Conservation (phyloP, 2,888 invertebrate genomes). For the Dolichopus griseipennis region DNA sequence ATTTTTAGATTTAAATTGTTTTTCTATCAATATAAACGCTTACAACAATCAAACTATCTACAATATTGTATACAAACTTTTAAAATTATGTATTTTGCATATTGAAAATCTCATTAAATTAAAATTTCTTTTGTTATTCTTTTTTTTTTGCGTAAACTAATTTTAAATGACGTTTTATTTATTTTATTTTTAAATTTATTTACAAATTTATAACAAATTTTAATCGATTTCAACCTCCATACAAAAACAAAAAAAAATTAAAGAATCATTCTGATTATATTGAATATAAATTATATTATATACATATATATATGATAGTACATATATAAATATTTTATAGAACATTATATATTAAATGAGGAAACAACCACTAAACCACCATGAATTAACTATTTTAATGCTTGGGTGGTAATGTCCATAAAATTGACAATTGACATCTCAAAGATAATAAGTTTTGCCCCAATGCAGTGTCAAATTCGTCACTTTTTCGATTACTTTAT, state of each 20-base stretch:
- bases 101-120: background rate
- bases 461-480: slow-evolving; percentile 10
- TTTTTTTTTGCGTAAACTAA: background rate
- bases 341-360: background rate
- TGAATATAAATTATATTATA: no score
- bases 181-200: background rate
- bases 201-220: background rate
- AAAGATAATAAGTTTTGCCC: slow-evolving; percentile 10
- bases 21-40: no score
- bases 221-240: slow-evolving; percentile 6
- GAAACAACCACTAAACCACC: background rate
- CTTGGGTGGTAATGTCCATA: slow-evolving; percentile 8
- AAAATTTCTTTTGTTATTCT: background rate
- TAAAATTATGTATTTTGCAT: no score
- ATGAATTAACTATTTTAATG: background rate
- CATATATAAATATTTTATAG: no score
- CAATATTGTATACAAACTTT: no score
- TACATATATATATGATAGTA: no score
- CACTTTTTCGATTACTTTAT: slow-evolving; percentile 10
- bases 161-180: slow-evolving; percentile 3
- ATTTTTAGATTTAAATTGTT: no score
- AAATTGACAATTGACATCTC: slow-evolving; percentile 1
- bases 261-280: background rate
- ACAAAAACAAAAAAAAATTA: background rate
- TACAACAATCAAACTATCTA: no score